A percentile compares a stretch with the other conserved stretches of the same genome.
phyloP scores from a whole-genome alignment of 2,797 vertebrate genomes.

The Sebastes umbrosus region DNA sequence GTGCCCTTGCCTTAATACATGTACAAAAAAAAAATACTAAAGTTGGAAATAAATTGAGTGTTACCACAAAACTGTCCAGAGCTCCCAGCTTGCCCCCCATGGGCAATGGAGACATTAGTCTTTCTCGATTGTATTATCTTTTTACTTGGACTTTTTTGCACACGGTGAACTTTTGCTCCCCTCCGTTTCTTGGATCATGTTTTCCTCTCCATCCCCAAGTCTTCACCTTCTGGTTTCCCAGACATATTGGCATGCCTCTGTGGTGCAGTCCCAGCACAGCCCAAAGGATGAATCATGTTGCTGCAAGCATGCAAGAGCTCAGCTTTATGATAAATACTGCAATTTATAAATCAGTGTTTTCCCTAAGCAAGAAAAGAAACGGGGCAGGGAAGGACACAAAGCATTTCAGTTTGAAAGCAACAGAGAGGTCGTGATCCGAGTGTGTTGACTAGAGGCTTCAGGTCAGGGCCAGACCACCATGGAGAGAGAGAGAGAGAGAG shows the following conservation, averaged over 20 bases:
- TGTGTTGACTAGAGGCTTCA: constrained; percentile 57
- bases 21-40: constrained; percentile 4
- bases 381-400: constrained; percentile 34
- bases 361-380: constrained; percentile 38
- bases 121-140: constrained; percentile 76
- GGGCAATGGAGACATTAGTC: constrained; percentile 75
- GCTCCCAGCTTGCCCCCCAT: constrained; percentile 60
- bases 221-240: constrained; percentile 82
- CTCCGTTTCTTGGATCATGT: constrained; percentile 72
- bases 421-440: constrained; percentile 42
- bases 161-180: constrained; percentile 81
- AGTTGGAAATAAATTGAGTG: constrained; percentile 79
- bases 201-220: constrained; percentile 73
- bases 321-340: constrained; percentile 82
- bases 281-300: constrained; percentile 80
- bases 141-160: constrained; percentile 67
- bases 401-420: constrained; percentile 65
- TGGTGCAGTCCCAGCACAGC: constrained; percentile 76
- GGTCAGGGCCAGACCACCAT: constrained; percentile 68
- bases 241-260: constrained; percentile 83
- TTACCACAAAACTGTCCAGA: constrained; percentile 75
- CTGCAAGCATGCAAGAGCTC: constrained; percentile 76
- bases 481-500: constrained; percentile 13
- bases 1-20: constrained; percentile 58
- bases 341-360: constrained; percentile 82